phyloP scores from a whole-genome alignment of 2,888 invertebrate genomes.

The Tubiluchus corallicola region DNA sequence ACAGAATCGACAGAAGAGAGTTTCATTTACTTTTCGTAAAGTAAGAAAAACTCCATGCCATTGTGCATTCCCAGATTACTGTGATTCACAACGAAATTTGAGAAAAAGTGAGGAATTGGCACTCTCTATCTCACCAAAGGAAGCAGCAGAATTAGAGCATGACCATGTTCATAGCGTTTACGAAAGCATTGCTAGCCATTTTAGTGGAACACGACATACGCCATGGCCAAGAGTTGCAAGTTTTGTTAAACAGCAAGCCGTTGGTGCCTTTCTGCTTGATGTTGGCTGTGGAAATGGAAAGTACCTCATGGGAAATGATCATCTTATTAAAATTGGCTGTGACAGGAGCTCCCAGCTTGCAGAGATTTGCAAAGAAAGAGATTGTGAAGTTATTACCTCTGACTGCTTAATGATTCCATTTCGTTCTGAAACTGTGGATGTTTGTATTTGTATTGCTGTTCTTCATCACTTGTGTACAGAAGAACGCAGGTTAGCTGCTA shows the following conservation, averaged over 20 bases:
- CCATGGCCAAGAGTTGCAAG: conserved; percentile 78
- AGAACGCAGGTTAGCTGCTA: conserved; percentile 50
- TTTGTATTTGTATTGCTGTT: conserved; percentile 80
- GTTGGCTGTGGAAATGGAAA: conserved; percentile 98
- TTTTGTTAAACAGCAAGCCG: conserved; percentile 47
- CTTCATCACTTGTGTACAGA: conserved; percentile 80
- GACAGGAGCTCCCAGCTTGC: conserved; percentile 53
- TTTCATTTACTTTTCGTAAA: conserved; percentile 67
- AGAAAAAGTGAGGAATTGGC: not conserved
- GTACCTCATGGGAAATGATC: conserved; percentile 48
- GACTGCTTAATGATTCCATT: conserved; percentile 59
- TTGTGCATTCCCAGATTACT: conserved; percentile 39
- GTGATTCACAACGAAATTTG: conserved; percentile 39
- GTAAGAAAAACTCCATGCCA: conserved; percentile 39
- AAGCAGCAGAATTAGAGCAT: conserved; percentile 28
- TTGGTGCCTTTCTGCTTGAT: conserved; percentile 59
- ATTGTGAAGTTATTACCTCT: conserved; percentile 48
- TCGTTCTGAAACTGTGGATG: conserved; percentile 48
- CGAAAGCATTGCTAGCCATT: conserved; percentile 80
- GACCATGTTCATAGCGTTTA: conserved; percentile 48
- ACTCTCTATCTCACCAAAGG: conserved; percentile 11
- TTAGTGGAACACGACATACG: conserved; percentile 78
- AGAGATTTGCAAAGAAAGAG: conserved; percentile 39
- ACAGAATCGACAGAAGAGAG: conserved; percentile 38
- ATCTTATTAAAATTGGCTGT: conserved; percentile 50